Conservation (phyloP, 92 coral and sea anemone species). For the Epizoanthus rinbou region DNA sequence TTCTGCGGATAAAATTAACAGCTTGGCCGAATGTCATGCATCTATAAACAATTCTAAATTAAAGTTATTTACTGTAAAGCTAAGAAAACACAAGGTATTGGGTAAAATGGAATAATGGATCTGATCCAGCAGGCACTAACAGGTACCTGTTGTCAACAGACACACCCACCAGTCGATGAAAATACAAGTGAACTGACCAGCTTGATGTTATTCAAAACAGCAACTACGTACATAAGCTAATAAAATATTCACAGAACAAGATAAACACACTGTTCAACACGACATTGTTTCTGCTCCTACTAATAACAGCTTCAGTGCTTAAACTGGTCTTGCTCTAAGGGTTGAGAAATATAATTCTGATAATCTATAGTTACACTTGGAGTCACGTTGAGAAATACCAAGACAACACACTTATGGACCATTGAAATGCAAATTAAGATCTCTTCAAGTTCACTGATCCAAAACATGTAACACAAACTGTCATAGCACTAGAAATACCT, state of each 20-base stretch:
- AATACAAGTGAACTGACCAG: not conserved
- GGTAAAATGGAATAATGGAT: constrained; percentile 1
- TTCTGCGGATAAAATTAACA: too few species aligned
- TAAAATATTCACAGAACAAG: constrained; percentile 29
- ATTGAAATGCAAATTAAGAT: constrained; percentile 33
- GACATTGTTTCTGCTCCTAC: not conserved
- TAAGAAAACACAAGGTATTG: not conserved
- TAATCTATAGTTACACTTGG: not conserved
- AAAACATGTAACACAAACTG: constrained; percentile 10
- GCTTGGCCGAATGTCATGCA: not conserved
- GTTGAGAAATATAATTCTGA: not conserved
- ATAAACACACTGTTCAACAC: not conserved
- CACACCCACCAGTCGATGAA: not conserved
- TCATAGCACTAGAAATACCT: too few species aligned
- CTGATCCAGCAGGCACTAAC: constrained; percentile 16
- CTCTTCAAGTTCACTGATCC: constrained; percentile 19
- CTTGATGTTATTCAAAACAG: not conserved
- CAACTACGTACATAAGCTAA: constrained; percentile 15
- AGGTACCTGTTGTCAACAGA: constrained; percentile 10
- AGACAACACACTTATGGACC: not conserved
- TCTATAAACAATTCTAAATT: not conserved
- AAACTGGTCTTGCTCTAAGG: not conserved
- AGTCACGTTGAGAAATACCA: not conserved
- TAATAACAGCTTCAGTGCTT: not conserved
- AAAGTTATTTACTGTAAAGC: not conserved